Percentiles rank a stretch among this genome's conserved stretches.
These are phyloP conservation scores for Myiothlypis chrysogaster DNA, from an alignment of 2,797 vertebrate genomes.

Conservation along the genomic window DNA sequence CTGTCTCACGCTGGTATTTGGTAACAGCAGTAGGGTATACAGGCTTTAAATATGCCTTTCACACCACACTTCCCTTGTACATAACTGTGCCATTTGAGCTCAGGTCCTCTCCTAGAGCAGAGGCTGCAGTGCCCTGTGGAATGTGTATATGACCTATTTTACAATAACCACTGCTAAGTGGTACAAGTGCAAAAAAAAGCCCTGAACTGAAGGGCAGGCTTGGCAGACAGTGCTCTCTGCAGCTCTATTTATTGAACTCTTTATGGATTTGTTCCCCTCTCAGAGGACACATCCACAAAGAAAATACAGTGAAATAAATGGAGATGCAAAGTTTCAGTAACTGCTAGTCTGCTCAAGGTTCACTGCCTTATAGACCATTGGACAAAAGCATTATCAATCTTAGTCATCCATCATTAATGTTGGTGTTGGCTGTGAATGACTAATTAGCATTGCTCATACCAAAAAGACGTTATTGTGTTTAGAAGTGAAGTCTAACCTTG, in stretches of 20 bases:
- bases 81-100: neutral
- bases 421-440: neutral
- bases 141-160: neutral
- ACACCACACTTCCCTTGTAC: rapidly evolving
- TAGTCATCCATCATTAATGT: neutral
- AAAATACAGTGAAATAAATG: neutral
- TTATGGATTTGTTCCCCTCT: neutral
- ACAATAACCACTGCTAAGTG: neutral
- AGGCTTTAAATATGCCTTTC: neutral
- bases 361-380: neutral
- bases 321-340: neutral
- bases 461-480: neutral
- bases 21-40: rapidly evolving
- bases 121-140: neutral
- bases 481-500: neutral
- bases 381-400: neutral
- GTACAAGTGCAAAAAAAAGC: neutral
- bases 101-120: neutral
- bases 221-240: neutral
- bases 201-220: rapidly evolving
- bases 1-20: neutral
- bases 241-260: neutral
- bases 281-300: neutral
- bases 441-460: neutral
- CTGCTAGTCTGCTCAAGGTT: neutral